Base-by-base conservation (phyloP, 2,888 invertebrate genomes). In the Rotaria socialis region DNA sequence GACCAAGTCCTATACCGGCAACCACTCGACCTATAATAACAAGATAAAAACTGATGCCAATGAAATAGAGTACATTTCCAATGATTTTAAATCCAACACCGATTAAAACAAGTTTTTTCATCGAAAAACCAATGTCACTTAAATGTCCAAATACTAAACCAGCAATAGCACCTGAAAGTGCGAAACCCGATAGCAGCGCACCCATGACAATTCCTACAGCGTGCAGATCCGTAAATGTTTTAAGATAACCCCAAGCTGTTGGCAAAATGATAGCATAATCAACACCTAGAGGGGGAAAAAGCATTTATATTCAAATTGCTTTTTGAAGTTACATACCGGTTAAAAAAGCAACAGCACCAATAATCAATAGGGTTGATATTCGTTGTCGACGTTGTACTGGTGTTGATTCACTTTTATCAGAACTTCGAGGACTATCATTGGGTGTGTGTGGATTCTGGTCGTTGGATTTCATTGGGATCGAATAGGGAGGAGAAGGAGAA, bases 241-340 rank as follows among this genome's bases (percentile, higher is more conserved):
- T 89, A 24, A 92, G 88, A 88, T 92, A 92, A 85, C 91, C 89
- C 91, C 92, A 92, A 58, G 92, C 88, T 24, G 92, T 92, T 0
- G 92, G 92, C 55, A 92, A 89, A 86, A 92, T 92, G 14, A 92
- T 91, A 52, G 91, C 92, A 89, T 91, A 92, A 89, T 92, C 92
- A 84, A 91, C 89, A 6, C 91, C 92, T 84, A 90, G 90, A 87
- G 35, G 35, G 35, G 35, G 90, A 89, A 85, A 91, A 88, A 87
- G 89, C 11, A 52, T 52, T 52, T 5, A 52, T 55, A 22, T 55
- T 22, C 6, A 90, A 80, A 89, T 47, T 80, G 2, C 3, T 11
- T 80, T 11, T 11, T 10, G 24, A n/a, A 14, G 14, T 1, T 24
- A 2, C 24, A 24, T 80, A 80, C 80, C 80, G 4, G n/a, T 80